Base-by-base conservation (phyloP, 2,113 vertebrate genomes). In the Dicerorhinus sumatrensis region DNA sequence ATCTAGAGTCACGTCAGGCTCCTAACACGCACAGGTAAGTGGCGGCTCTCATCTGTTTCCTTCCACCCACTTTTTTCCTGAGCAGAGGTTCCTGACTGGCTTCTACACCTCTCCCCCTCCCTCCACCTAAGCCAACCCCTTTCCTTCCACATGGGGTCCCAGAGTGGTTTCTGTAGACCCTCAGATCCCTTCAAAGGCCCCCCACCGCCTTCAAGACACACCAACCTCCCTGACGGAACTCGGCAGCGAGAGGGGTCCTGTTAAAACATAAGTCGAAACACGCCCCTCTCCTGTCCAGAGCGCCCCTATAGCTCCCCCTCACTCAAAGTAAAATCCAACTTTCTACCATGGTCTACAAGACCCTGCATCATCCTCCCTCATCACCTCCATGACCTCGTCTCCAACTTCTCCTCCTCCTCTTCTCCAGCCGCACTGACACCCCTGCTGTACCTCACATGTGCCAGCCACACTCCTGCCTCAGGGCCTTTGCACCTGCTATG, bases 301-400 rank as follows among this genome's bases (percentile, higher is more conserved):
- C 27, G 16, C 36, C 11, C 67, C 79, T 21, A 29, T 4, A 18
- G 90, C 54, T 48, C 5, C 65, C 14, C 33, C 29, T 23, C 4
- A n/a, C 58, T 63, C 42, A 51, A 21, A 63, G 56, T 16, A 29
- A 39, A 51, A 84, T 23, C 31, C 69, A 51, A 4, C 6, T 16
- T 36, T 20, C 11, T 16, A n/a, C 18, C 12, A 2, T 7, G 33
- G 90, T 33, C 7, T 0, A 56, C 16, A 69, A 25, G 56, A 42
- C 20, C 0, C 63, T 20, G 0, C 12, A 0, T 62, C 56, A 11
- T 3, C 33, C 17, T 25, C 11, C 48, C 46, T 18, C 46, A 4
- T 31, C 33, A 5, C 67, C 33, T 23, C 69, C 25, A 4, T 23
- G 42, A 11, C 42, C 42, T 54, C 36, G 17, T 12, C 54, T 31